phyloP scores from a whole-genome alignment of 2,113 vertebrate genomes.

The Cyanoramphus novaezelandiae region DNA sequence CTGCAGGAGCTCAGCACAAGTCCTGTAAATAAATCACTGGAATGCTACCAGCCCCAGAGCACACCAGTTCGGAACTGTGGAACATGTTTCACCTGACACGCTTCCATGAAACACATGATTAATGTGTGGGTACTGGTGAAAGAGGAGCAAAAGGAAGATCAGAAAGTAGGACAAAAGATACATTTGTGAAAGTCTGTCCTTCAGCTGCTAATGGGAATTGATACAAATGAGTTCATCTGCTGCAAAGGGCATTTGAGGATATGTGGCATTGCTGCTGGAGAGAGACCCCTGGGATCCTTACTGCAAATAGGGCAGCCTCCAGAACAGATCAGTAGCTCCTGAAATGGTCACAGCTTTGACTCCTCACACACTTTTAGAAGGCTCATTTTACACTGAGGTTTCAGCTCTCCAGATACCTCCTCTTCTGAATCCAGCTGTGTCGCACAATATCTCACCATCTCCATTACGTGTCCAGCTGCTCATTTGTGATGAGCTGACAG shows the following conservation, averaged over 20 bases:
- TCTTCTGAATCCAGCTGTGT: not conserved
- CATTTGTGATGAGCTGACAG: not conserved
- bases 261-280: not conserved
- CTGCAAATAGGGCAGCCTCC: slow-evolving; percentile 17
- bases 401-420: not conserved
- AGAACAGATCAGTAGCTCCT: not conserved
- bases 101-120: not conserved
- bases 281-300: not conserved
- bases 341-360: not conserved
- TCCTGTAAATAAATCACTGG: not conserved
- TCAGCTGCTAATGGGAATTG: not conserved
- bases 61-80: not conserved
- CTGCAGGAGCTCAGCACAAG: not conserved
- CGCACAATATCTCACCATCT: not conserved
- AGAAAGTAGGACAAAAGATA: slow-evolving; percentile 33
- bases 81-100: not conserved
- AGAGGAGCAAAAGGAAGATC: not conserved
- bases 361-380: not conserved
- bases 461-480: not conserved
- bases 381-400: not conserved
- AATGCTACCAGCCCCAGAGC: not conserved
- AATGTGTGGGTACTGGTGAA: not conserved
- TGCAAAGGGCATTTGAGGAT: slow-evolving; percentile 15
- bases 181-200: not conserved
- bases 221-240: not conserved